A percentile compares a stretch with the other conserved stretches of the same genome.
phyloP scores from a whole-genome alignment of 2,797 vertebrate genomes.

The Sebastes matsubarae region DNA sequence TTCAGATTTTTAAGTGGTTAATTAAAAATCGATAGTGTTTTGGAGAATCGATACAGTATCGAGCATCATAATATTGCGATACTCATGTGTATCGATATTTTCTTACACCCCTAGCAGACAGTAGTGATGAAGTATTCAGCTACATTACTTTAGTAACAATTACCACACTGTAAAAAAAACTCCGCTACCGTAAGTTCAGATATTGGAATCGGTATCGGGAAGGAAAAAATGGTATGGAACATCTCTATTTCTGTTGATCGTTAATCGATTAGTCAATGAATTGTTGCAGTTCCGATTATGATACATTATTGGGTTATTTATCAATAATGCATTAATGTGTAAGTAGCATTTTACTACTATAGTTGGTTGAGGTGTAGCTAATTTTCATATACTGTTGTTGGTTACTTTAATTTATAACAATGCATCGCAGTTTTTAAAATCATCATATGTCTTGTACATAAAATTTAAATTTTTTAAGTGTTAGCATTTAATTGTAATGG shows the following conservation, averaged over 20 bases:
- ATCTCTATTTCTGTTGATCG: fast-evolving
- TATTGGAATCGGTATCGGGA: too few relatives aligned
- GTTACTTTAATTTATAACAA: not conserved
- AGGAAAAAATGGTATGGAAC: too few relatives aligned
- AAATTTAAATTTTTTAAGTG: too few relatives aligned
- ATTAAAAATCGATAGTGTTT: fast-evolving
- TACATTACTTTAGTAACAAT: too few relatives aligned
- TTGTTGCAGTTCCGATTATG: too few relatives aligned
- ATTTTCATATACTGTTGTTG: not conserved
- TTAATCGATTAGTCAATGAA: too few relatives aligned
- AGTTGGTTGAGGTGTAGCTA: not conserved
- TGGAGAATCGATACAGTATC: too few relatives aligned
- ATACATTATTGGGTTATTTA: too few relatives aligned
- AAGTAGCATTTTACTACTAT: not conserved
- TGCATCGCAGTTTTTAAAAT: not conserved
- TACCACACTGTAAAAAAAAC: not conserved
- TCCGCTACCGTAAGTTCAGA: not conserved
- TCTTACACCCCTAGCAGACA: not conserved
- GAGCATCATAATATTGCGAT: too few relatives aligned
- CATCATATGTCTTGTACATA: not conserved
- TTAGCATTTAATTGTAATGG: fast-evolving
- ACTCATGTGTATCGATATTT: too few relatives aligned
- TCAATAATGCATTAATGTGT: too few relatives aligned
- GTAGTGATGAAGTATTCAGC: not conserved
- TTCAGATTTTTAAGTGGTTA: too few relatives aligned